Evolutionary conservation across 2,888 invertebrate genomes (phyloP), one percentile per base, ranked within the genome.

Genomic region (Hemaris fuciformis): DNA sequence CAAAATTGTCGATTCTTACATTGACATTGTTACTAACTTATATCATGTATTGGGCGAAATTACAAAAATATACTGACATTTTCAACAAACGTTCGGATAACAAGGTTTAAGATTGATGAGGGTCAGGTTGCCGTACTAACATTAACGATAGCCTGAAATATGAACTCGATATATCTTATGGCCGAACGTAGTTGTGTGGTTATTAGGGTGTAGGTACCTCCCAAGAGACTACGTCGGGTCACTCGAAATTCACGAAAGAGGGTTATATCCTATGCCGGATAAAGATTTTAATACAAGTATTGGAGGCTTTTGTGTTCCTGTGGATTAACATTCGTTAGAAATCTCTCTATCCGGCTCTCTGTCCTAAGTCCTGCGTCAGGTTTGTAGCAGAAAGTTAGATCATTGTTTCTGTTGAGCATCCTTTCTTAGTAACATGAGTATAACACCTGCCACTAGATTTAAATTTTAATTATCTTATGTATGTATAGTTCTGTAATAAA

Each of bases 91-190:
- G 23, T 23, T 2, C 25, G 46, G 46, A n/a, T 46, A 46, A 46
- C 46, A 23, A 46, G 46, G 23, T 25, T n/a, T 60, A 63, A 53
- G 25, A 42, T 57, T 56, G 25, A 46, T 25, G 46, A 46, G 46
- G 46, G 46, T 46, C n/a, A n/a, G 42, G 18, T 42, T 42, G 18
- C n/a, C 38, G 38, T 4, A 15, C 42, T 42, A n/a, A 42, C 18
- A 18, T 42, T 42, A 7, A 46, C 25, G 46, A n/a, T 25, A 25
- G 4, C 22, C 13, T 46, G 46, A 46, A 46, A 46, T 46, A 46
- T 25, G 46, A n/a, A 1, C 46, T 4, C 46, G 13, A n/a, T 46
- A n/a, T 23, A 46, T 46, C 13, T 22, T 25, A n/a, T 46, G 46
- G 4, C n/a, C 23, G 25, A 25, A 23, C 46, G 5, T 46, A 13